Evolutionary conservation across 2,888 invertebrate genomes (phyloP), one percentile per base, ranked within the genome.

Genomic region (Gerosis bhagava): DNA sequence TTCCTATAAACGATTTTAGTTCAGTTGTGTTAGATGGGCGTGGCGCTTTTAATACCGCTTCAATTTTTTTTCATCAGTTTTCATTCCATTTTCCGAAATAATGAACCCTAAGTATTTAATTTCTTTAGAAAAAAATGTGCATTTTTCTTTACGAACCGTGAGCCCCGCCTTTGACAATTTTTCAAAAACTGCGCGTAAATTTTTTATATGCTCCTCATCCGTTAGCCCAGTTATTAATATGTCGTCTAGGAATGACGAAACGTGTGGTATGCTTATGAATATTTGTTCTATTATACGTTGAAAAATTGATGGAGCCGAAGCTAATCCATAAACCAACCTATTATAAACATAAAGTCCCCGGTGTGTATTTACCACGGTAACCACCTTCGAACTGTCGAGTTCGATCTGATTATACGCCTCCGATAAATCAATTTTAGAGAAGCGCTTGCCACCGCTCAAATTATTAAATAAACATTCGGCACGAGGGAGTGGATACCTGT

Each of bases 351-450:
- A 37, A 5, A 37, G 10, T 10, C 36, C 37, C 16, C 37, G 8
- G 11, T 39, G 26, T 11, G 37, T 39, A 26, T 39, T 39, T 11
- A 39, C 17, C 3, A 26, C 37, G 3, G 37, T 39, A 12, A 17
- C 8, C 6, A 10, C 6, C 7, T 12, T 39, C 2, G 37, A 26
- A 1, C 26, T 26, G 17, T 26, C 25, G 5, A 39, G 13, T 10
- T 11, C 11, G 5, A 39, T 7, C 12, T 39, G 26, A 8, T 17
- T 26, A 15, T 39, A 39, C 1, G 37, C 26, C 6, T 39, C 17
- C 17, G 37, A 39, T 5, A 39, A 13, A 39, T 39, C 37, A 3
- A 39, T 10, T 26, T 39, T 39, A 19, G 17, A 13, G 26, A 39
- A 39, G 6, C 7, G 7, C 19, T 19, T 26, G 11, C 17, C 12